Base-by-base conservation (phyloP, 1,140 invertebrate genomes). In the Drusus annulatus region DNA sequence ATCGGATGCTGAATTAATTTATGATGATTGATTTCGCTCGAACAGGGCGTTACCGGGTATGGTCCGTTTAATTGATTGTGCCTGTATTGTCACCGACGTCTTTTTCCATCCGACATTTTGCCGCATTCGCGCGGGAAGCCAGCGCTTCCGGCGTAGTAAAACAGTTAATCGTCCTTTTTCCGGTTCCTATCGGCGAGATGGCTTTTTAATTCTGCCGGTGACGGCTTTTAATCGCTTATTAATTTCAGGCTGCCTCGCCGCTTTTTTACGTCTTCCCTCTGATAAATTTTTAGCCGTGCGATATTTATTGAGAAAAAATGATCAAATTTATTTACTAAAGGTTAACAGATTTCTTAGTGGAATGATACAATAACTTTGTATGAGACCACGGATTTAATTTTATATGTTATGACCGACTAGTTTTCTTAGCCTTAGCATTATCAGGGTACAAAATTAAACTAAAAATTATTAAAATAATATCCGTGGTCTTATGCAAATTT, bases 11-110 rank as follows among this genome's bases (percentile, higher is more conserved):
- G 17, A 60, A 60, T 60, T 60, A 60, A 60, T 60, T 60, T 60
- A 60, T 60, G 56, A 23, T 21, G 56, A 60, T 60, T 19, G 23
- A 23, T 60, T 13, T 52, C 17, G 28, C n/a, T 15, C 56, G 58
- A 19, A 21, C 28, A 15, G 52, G 58, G 73, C 58, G 52, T 76
- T 25, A 45, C 56, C 58, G 75, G 75, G 58, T 52, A 31, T 19
- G 75, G 58, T 36, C 62, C 36, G 65, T 78, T 78, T 78, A 78
- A 78, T 78, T 78, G 76, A 78, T 68, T 51, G 62, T 78, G 76
- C 76, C 36, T 79, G 68, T 79, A 73, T 71, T 79, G 78, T 71
- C 63, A 68, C 50, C 50, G 78, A 68, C 68, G 31, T 79, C 50
- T 79, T 79, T 79, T 79, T 73, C 23, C 65, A 17, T 62, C 36